These are phyloP conservation scores for Cotesia glomerata DNA, from an alignment of 1,140 invertebrate species.

Conservation along the genomic window DNA sequence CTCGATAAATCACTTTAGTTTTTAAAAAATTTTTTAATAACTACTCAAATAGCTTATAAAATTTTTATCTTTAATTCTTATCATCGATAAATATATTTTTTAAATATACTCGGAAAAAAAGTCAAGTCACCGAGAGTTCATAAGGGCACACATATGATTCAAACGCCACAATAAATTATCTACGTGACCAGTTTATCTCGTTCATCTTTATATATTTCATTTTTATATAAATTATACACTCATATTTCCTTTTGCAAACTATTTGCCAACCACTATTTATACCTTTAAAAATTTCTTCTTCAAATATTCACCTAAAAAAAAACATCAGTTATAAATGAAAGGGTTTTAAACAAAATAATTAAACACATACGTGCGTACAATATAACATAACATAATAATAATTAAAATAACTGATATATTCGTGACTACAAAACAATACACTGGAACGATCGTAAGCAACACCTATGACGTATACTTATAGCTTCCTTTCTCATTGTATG, in stretches of 20 bases:
- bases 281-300: no score
- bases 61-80: background rate
- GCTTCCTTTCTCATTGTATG: slow-evolving; percentile 37
- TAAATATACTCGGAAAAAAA: background rate
- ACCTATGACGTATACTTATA: background rate
- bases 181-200: slow-evolving; percentile 1
- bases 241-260: background rate
- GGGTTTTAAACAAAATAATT: no score
- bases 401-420: background rate
- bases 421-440: background rate
- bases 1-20: no score
- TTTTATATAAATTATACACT: background rate
- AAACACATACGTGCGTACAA: background rate
- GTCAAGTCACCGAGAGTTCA: background rate
- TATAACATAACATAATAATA: background rate
- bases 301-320: no score
- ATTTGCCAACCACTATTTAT: background rate
- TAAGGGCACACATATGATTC: background rate
- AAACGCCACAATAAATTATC: background rate
- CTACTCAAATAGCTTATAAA: background rate
- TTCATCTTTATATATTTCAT: background rate
- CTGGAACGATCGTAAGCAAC: background rate
- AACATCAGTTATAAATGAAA: no score
- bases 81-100: background rate
- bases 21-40: no score